A percentile compares a stretch with the other conserved stretches of the same genome.
These are phyloP conservation scores for Lasius fuliginosus DNA, from an alignment of 2,888 invertebrate genomes.

Conservation along the genomic window DNA sequence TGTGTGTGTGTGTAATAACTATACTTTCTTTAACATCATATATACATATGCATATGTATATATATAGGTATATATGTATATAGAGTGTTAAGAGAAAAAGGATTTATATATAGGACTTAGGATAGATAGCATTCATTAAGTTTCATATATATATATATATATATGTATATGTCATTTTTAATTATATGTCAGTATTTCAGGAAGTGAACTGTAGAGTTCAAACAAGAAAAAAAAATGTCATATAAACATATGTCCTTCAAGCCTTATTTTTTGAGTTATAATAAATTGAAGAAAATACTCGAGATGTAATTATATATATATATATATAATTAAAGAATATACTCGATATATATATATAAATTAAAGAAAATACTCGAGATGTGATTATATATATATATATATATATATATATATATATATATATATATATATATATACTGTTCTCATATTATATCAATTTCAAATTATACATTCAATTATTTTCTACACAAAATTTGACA, in stretches of 20 bases:
- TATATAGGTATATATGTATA: too few species aligned
- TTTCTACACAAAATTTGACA: neutral
- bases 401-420: neutral
- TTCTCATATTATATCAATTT: neutral
- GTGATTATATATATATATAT: neutral
- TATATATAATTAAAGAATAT: neutral
- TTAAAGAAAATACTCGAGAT: neutral
- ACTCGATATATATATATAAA: neutral
- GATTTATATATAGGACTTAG: neutral
- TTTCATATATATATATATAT: too few species aligned
- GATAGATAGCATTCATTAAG: neutral
- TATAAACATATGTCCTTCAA: neutral
- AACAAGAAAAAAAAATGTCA: neutral
- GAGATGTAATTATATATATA: neutral
- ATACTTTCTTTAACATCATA: too few species aligned
- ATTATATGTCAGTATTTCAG: neutral
- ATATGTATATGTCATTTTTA: neutral
- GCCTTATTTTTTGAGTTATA: neutral
- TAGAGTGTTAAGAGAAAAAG: neutral
- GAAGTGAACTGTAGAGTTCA: neutral
- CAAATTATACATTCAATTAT: slow-evolving; percentile 10
- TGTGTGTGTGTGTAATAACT: too few species aligned
- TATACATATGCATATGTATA: too few species aligned
- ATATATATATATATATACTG: neutral
- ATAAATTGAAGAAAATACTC: neutral